phyloP scores from a whole-genome alignment of 2,888 invertebrate genomes.

The Scotopteryx bipunctaria region DNA sequence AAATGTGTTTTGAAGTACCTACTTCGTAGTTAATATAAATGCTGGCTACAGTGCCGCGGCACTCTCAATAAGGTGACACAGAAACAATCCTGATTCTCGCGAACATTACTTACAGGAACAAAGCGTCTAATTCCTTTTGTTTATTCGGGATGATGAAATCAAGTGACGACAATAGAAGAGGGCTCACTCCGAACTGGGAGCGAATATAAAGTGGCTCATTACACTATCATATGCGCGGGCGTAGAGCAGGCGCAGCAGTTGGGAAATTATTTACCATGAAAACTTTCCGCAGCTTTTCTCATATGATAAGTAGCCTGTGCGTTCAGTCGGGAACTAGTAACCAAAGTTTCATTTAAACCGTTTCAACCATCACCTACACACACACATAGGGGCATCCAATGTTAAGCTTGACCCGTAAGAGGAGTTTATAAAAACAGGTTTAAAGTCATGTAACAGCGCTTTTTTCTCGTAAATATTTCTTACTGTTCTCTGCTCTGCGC shows the following conservation, averaged over 20 bases:
- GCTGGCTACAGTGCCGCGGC: neutral
- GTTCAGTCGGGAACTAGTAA: too few relatives aligned
- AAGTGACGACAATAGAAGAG: slow-evolving; percentile 47
- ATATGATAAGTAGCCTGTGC: too few relatives aligned
- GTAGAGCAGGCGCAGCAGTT: slow-evolving; percentile 10
- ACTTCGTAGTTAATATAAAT: too few relatives aligned
- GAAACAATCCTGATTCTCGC: slow-evolving; percentile 11
- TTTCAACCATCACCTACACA: too few relatives aligned
- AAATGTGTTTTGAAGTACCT: too few relatives aligned
- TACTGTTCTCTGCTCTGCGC: neutral
- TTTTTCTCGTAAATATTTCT: neutral
- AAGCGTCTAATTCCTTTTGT: slow-evolving; percentile 35
- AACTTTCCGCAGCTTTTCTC: too few relatives aligned
- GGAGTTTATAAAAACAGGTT: too few relatives aligned
- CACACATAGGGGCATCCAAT: too few relatives aligned
- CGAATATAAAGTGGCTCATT: slow-evolving; percentile 52
- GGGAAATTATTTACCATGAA: slow-evolving; percentile 1
- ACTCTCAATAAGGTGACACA: slow-evolving; percentile 4
- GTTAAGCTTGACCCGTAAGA: too few relatives aligned
- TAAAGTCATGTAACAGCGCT: too few relatives aligned
- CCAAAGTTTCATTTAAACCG: too few relatives aligned
- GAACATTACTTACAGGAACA: slow-evolving; percentile 26
- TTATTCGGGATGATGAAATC: slow-evolving; percentile 45
- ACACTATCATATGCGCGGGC: slow-evolving; percentile 39
- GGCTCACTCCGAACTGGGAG: slow-evolving; percentile 30